These are phyloP conservation scores for Dynastes hyllus DNA, from an alignment of 2,888 invertebrate genomes.

Conservation along the genomic window DNA sequence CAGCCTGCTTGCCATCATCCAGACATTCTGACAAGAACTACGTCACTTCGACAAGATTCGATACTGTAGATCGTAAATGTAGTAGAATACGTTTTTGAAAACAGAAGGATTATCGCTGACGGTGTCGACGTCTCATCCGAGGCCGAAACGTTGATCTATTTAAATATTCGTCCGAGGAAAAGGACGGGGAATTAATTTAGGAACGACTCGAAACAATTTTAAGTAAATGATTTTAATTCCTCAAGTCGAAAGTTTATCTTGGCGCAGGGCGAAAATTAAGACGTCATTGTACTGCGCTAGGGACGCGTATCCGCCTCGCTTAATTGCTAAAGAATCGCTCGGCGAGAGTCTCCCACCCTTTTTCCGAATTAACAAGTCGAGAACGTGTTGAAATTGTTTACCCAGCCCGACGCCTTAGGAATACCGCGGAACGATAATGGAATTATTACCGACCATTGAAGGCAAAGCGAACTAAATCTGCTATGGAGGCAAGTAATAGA, in stretches of 20 bases:
- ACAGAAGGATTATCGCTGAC: too few species aligned
- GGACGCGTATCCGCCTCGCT: not conserved
- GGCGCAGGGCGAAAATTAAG: slow-evolving; percentile 6
- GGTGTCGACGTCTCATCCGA: too few species aligned
- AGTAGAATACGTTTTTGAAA: too few species aligned
- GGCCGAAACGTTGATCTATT: too few species aligned
- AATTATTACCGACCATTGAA: not conserved
- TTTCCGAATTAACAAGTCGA: slow-evolving; percentile 3
- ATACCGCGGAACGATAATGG: slow-evolving; percentile 3
- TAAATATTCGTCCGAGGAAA: not conserved
- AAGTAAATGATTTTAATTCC: slow-evolving; percentile 18
- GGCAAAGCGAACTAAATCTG: too few species aligned
- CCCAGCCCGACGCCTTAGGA: not conserved
- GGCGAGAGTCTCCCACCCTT: not conserved
- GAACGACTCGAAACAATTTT: slow-evolving; percentile 1
- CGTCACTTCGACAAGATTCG: too few species aligned
- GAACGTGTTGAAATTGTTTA: slow-evolving; percentile 14
- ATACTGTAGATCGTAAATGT: too few species aligned
- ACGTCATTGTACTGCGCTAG: slow-evolving; percentile 17
- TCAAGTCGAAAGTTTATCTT: slow-evolving; percentile 22
- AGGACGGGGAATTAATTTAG: not conserved
- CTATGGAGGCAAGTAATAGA: too few species aligned
- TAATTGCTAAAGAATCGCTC: not conserved
- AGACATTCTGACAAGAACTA: too few species aligned
- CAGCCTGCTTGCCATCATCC: too few species aligned